Base-by-base conservation (phyloP, 1,140 invertebrate genomes). In the Drosophila busckii region DNA sequence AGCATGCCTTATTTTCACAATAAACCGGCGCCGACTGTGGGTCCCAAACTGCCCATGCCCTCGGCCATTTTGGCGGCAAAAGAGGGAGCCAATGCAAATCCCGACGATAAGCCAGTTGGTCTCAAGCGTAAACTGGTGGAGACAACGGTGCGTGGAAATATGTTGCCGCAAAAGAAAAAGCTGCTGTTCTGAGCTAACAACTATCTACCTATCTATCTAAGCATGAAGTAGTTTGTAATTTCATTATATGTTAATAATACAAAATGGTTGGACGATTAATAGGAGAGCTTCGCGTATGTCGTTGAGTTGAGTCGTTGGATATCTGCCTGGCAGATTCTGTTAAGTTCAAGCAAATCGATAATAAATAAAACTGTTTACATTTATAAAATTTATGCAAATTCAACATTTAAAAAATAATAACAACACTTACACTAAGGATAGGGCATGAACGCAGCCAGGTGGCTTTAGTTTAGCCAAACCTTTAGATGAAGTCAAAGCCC, bases 1-100 rank as follows among this genome's bases (percentile, higher is more conserved):
- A 91, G 94, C 75, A 94, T 96, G 93, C 88, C 93, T 3, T 97
- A 94, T 82, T 97, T 95, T 85, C 92, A 90, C 45, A 97, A 96
- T 84, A 95, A 95, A 88, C 97, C 96, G n/a, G 90, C 93, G 17
- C 96, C 97, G 2, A 95, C 96, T 0, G 89, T 93, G 9, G 94
- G 94, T 8, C 85, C 90, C 8, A 93, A 94, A 85, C 87, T 98
- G 49, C 97, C 97, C 1, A 89, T 96, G 71, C 95, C 95, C 2
- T 65, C 50, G 50, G 58, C 75, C 26, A 82, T 80, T 28, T 20
- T 80, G 37, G 73, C 73, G 1, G 73, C 75, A 22, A 80, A 82
- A 31, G 73, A 69, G 12, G 44, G 50, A 4, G 45, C 59, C 32
- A 42, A 89, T 88, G 16, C 61, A 2, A 25, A 38, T 2, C 7